These are phyloP conservation scores for Heteromormyrus szaboi DNA, from an alignment of 2,797 vertebrate species.

Conservation along the genomic window DNA sequence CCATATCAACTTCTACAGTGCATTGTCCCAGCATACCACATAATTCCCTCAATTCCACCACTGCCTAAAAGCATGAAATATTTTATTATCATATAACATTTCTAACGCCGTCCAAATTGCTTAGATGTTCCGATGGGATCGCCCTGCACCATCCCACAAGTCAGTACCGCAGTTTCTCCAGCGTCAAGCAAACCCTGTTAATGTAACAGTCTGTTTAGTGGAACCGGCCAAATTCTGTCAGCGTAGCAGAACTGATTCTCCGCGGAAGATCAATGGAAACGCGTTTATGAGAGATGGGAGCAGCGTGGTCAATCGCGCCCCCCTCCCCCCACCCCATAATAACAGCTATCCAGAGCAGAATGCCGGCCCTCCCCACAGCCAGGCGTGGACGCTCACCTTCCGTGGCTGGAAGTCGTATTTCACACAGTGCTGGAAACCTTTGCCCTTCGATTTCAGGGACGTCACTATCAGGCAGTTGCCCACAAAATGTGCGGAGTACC, in stretches of 20 bases:
- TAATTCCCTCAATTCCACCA: not conserved
- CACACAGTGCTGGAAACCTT: slow-evolving; percentile 98
- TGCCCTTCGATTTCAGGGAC: slow-evolving; percentile 95
- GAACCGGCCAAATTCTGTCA: not conserved
- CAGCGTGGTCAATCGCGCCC: not conserved
- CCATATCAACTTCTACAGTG: not conserved
- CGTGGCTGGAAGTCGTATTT: slow-evolving; percentile 97
- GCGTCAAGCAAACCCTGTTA: not conserved
- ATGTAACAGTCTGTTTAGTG: slow-evolving; percentile 1
- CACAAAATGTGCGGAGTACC: slow-evolving; percentile 97
- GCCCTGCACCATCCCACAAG: not conserved
- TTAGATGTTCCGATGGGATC: not conserved
- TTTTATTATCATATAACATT: not conserved
- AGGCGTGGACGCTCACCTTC: slow-evolving; percentile 69
- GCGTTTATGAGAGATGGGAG: not conserved
- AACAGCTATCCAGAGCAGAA: not conserved
- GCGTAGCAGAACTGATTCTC: not conserved
- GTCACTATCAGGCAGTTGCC: slow-evolving; percentile 98
- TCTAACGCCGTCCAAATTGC: not conserved
- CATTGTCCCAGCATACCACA: not conserved
- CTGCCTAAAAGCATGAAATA: not conserved
- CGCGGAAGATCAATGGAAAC: not conserved
- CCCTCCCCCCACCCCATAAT: not conserved
- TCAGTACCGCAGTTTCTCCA: not conserved
- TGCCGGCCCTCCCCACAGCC: not conserved